A percentile compares a stretch with the other conserved stretches of the same genome.
These are phyloP conservation scores for Leuciscus waleckii DNA, from an alignment of 2,797 vertebrate species.

Conservation along the genomic window DNA sequence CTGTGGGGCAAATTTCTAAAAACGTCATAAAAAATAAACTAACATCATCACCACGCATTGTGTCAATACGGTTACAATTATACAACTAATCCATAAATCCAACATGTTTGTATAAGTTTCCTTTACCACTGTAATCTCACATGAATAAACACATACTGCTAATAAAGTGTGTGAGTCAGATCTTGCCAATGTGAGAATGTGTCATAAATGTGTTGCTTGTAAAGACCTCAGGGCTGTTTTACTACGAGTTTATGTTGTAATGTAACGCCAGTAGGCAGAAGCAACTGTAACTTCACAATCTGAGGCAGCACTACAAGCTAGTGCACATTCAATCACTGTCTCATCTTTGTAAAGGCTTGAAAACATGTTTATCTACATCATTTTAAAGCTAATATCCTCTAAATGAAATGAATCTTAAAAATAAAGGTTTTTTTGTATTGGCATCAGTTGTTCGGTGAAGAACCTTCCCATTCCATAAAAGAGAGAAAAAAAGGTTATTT, in stretches of 20 bases:
- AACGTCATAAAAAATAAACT: background rate
- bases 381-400: background rate
- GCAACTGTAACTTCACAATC: background rate
- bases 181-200: background rate
- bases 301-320: background rate
- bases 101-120: background rate
- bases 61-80: background rate
- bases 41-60: background rate
- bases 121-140: background rate
- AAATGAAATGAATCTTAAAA: background rate
- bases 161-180: background rate
- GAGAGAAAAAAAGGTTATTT: background rate
- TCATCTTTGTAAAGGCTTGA: background rate
- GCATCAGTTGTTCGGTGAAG: background rate
- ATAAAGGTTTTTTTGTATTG: background rate
- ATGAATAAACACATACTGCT: background rate
- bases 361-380: background rate
- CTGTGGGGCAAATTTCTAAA: background rate
- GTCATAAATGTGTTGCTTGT: conserved; percentile 7
- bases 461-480: background rate
- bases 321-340: background rate
- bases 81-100: background rate
- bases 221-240: background rate
- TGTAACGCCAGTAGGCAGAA: background rate
- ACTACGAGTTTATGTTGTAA: background rate